These are phyloP conservation scores for Nansenia antarctica DNA, from an alignment of 2,113 vertebrate genomes.

Conservation along the genomic window DNA sequence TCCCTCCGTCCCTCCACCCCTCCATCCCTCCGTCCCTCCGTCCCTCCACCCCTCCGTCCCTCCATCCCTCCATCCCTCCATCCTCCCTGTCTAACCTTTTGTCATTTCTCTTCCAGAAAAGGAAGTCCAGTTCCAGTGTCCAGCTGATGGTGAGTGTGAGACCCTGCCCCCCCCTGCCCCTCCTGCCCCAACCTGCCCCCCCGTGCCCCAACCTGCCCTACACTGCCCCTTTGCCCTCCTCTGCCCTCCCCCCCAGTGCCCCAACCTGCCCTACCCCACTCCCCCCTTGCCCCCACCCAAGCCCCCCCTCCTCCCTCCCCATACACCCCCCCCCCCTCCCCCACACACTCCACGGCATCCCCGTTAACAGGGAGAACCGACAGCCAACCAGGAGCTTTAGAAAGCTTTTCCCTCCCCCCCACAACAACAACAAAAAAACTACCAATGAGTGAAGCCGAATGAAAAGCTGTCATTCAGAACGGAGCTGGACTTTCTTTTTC, in stretches of 20 bases:
- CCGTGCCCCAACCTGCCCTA: too few relatives aligned
- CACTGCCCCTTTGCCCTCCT: too few relatives aligned
- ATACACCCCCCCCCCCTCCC: background rate
- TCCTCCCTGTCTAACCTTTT: conserved; percentile 87
- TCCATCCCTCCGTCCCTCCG: conserved; percentile 66
- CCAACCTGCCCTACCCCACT: too few relatives aligned
- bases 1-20: conserved; percentile 77
- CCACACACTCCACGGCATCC: too few relatives aligned
- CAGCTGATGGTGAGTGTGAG: conserved; percentile 88
- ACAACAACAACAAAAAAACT: background rate
- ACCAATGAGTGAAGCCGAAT: background rate
- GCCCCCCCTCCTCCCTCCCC: too few relatives aligned
- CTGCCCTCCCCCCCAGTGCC: too few relatives aligned
- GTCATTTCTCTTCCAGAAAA: conserved; percentile 94
- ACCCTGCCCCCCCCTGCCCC: background rate
- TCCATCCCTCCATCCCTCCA: conserved; percentile 84
- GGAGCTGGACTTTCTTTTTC: conserved; percentile 62
- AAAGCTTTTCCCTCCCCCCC: too few relatives aligned
- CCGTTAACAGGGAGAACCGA: too few relatives aligned
- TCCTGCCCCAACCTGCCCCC: background rate
- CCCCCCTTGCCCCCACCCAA: too few relatives aligned
- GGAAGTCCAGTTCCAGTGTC: conserved; percentile 93
- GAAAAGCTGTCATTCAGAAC: conserved; percentile 26
- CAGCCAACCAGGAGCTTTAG: background rate
- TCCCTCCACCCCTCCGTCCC: conserved; percentile 80